phyloP scores from a whole-genome alignment of 2,113 vertebrate genomes.

The Gobiocypris rarus region DNA sequence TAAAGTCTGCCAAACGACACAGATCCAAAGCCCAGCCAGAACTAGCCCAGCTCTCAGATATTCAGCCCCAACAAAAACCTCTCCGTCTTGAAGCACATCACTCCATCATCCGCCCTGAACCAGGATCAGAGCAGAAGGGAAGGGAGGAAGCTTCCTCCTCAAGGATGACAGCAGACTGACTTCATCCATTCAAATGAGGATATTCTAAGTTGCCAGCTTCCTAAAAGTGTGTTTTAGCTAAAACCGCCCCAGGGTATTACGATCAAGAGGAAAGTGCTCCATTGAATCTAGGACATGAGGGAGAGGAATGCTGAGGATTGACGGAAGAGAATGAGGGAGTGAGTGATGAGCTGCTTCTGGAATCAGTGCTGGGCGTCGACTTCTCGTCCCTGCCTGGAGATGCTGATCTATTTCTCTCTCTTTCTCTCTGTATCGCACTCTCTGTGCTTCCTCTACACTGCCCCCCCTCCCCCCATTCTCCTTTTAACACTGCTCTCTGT shows the following conservation, averaged over 20 bases:
- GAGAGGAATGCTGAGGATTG: conserved; percentile 32
- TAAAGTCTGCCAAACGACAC: too few species aligned
- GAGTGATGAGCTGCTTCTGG: conserved; percentile 64
- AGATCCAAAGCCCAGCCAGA: background rate
- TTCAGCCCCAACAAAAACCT: background rate
- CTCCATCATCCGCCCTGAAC: conserved; percentile 17
- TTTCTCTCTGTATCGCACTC: conserved; percentile 26
- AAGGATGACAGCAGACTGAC: background rate
- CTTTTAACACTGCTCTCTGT: conserved; percentile 26
- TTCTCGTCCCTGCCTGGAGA: conserved; percentile 45
- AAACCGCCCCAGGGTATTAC: background rate
- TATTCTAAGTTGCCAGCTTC: background rate
- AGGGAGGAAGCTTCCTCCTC: conserved; percentile 8
- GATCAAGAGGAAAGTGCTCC: background rate
- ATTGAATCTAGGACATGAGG: conserved; percentile 20
- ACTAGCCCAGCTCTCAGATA: conserved; percentile 13
- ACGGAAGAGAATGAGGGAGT: conserved; percentile 27
- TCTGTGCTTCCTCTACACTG: conserved; percentile 4
- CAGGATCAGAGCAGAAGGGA: background rate
- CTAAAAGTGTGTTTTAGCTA: conserved; percentile 16
- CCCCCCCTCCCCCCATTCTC: conserved; percentile 7
- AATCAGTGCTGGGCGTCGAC: conserved; percentile 68
- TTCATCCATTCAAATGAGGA: conserved; percentile 24
- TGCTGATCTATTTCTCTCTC: conserved; percentile 43
- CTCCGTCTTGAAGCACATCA: conserved; percentile 12